These are phyloP conservation scores for Cardiocondyla obscurior DNA, from an alignment of 1,140 invertebrate genomes.

Conservation along the genomic window DNA sequence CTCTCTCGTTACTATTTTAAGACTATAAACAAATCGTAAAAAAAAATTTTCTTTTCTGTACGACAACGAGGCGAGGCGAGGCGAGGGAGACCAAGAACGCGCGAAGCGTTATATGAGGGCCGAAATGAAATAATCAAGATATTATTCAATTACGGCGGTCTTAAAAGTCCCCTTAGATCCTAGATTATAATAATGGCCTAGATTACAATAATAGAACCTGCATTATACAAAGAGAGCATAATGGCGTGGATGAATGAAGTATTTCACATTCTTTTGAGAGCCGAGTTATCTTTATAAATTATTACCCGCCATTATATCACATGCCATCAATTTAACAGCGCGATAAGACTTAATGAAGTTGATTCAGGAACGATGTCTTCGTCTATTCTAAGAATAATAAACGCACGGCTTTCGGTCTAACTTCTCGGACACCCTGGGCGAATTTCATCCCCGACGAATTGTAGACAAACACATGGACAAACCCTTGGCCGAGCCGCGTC, in stretches of 20 bases:
- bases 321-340: slow-evolving; percentile 42
- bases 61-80: background rate
- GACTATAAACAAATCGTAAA: background rate
- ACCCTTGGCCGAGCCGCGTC: slow-evolving; percentile 4
- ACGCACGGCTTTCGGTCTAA: slow-evolving; percentile 10
- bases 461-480: slow-evolving; percentile 11
- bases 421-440: background rate
- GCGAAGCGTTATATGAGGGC: background rate
- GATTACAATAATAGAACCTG: slow-evolving; percentile 38
- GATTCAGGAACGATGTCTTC: slow-evolving; percentile 20
- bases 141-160: slow-evolving; percentile 23
- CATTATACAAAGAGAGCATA: slow-evolving; percentile 32
- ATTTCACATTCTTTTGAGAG: slow-evolving; percentile 50
- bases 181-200: slow-evolving; percentile 43
- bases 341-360: slow-evolving; percentile 44
- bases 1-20: background rate
- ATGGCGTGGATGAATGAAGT: slow-evolving; percentile 40
- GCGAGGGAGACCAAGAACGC: background rate
- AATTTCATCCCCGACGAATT: background rate
- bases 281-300: slow-evolving; percentile 33
- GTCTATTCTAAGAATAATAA: slow-evolving; percentile 41
- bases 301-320: slow-evolving; percentile 39
- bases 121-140: slow-evolving; percentile 22
- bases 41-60: background rate
- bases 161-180: slow-evolving; percentile 35